Conservation (phyloP, 1,140 invertebrate species). For the Tetranychus urticae region DNA sequence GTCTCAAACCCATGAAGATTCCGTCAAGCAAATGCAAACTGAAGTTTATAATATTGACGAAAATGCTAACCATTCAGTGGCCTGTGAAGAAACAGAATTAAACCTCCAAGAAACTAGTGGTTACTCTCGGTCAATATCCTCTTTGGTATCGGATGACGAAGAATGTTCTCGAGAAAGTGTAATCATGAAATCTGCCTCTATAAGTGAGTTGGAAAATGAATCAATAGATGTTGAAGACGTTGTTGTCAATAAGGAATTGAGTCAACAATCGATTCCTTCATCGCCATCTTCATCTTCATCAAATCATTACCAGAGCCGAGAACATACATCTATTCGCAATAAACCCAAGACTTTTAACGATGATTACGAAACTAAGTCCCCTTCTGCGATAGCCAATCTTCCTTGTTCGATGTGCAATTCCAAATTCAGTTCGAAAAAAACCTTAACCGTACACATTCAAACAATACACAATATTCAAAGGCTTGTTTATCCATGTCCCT, state of each 20-base stretch:
- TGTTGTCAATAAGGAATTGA: background rate
- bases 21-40: too few relatives aligned
- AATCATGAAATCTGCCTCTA: too few relatives aligned
- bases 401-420: constrained; percentile 16
- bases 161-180: too few relatives aligned
- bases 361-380: background rate
- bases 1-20: too few relatives aligned
- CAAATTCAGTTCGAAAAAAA: constrained; percentile 15
- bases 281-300: too few relatives aligned
- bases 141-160: too few relatives aligned
- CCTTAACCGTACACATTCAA: constrained; percentile 19
- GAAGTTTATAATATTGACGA: background rate
- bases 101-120: too few relatives aligned
- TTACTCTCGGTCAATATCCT: too few relatives aligned
- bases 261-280: background rate
- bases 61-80: too few relatives aligned
- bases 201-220: background rate
- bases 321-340: background rate
- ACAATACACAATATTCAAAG: constrained; percentile 16
- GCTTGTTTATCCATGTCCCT: constrained; percentile 19
- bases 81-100: too few relatives aligned
- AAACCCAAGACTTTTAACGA: background rate
- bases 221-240: background rate
- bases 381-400: background rate
- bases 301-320: background rate